Conservation (phyloP, 2,888 invertebrate species). For the Morpho achilles region DNA sequence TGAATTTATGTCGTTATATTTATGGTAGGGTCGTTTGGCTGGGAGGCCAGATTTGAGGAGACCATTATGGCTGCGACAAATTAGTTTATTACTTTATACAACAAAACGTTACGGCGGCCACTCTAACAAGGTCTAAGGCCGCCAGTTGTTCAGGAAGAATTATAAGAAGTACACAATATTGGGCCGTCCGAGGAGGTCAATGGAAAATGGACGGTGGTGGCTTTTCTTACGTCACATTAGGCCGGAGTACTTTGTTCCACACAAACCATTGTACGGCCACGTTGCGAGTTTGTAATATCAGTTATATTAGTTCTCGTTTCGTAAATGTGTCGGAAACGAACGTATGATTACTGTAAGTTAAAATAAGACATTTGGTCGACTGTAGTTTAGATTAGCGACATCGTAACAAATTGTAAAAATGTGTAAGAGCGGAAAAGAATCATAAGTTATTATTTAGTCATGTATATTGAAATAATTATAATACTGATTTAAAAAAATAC, state of each 20-base stretch:
- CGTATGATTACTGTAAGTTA: constrained; percentile 10
- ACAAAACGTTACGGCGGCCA: constrained; percentile 35
- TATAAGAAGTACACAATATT: constrained; percentile 19
- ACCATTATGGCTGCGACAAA: constrained; percentile 47
- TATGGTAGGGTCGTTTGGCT: constrained; percentile 38
- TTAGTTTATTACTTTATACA: constrained; percentile 51
- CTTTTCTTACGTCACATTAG: constrained; percentile 30
- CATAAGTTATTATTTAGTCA: no score
- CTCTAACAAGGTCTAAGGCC: constrained; percentile 28
- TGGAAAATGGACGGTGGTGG: constrained; percentile 23
- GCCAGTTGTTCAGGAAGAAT: constrained; percentile 8
- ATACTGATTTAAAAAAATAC: no score
- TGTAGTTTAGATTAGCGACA: no score
- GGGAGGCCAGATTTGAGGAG: constrained; percentile 42
- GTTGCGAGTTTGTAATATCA: constrained; percentile 29
- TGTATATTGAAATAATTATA: no score
- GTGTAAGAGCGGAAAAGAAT: neutral
- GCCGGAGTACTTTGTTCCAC: constrained; percentile 33
- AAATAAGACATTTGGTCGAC: neutral
- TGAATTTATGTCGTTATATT: constrained; percentile 30
- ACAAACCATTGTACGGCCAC: constrained; percentile 33
- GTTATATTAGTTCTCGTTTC: constrained; percentile 28
- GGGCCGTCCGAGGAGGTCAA: constrained; percentile 28
- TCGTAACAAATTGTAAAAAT: constrained; percentile 6
- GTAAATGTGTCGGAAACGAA: constrained; percentile 26